Base-by-base conservation (phyloP, 1,140 invertebrate species). In the Diuraphis noxia region DNA sequence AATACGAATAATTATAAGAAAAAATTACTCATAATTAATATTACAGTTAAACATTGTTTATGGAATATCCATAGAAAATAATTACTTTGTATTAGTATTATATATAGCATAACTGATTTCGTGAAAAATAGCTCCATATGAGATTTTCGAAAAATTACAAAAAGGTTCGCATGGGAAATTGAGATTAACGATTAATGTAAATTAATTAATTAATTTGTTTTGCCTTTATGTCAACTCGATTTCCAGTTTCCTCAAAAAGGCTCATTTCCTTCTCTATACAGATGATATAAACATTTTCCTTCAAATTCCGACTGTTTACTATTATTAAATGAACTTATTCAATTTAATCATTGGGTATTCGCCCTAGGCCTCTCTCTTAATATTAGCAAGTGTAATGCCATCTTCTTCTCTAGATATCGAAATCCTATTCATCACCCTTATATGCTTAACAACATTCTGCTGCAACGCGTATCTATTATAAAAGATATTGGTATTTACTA, bases 211-310 rank as follows among this genome's bases (percentile, higher is more conserved):
- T n/a, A n/a, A n/a, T 23, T 87, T 87, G 46, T 56, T 87, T 49
- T 87, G 13, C 34, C 7, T 87, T 7, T 87, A 34, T 49, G 4
- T 86, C 19, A 36, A 86, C 43, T 52, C n/a, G 23, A 87, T 52
- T 56, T 34, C 9, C 36, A 38, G 25, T 85, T 85, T 13, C 41
- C 23, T 43, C 3, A 30, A 25, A 84, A 84, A 30, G 9, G 81
- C 21, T 84, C 81, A 84, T 25, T 30, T 85, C 41, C n/a, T 46
- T 43, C 41, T 85, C 41, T 85, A 85, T 52, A 21, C 7, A 25
- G 46, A 87, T 52, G 46, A 87, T 8, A 56, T 87, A 87, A 87
- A 87, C 52, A 52, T 87, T 25, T 87, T 56, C 13, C 7, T 7
- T 87, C 34, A 87, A 34, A 52, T 85, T 30, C n/a, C n/a, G 5